Conservation (phyloP, 1,140 invertebrate species). For the Tetramorium alpestre region DNA sequence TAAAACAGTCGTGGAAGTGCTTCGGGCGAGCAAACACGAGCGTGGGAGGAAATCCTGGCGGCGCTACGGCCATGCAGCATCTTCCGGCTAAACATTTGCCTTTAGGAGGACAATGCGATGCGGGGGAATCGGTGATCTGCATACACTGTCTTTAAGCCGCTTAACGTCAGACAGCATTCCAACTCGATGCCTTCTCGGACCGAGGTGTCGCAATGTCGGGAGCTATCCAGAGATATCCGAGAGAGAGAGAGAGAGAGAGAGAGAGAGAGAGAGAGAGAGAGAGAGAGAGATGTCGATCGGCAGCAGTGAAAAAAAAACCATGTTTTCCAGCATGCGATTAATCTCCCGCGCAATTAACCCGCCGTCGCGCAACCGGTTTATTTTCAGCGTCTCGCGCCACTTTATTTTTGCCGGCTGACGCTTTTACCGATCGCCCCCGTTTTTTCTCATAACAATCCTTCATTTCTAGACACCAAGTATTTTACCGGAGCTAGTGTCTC, state of each 20-base stretch:
- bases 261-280: not conserved
- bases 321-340: slow-evolving; percentile 34
- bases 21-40: slow-evolving; percentile 27
- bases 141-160: slow-evolving; percentile 39
- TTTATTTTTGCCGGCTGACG: slow-evolving; percentile 25
- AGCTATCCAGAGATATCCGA: not conserved
- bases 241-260: too few relatives aligned
- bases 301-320: not conserved
- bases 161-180: slow-evolving; percentile 15
- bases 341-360: slow-evolving; percentile 53
- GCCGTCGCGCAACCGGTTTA: slow-evolving; percentile 47
- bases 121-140: slow-evolving; percentile 33
- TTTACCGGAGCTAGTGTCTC: not conserved
- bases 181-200: not conserved
- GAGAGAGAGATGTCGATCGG: not conserved
- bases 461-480: not conserved
- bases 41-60: slow-evolving; percentile 24
- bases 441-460: slow-evolving; percentile 44
- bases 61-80: slow-evolving; percentile 5
- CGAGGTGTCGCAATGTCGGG: not conserved
- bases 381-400: slow-evolving; percentile 29
- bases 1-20: slow-evolving; percentile 48
- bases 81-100: slow-evolving; percentile 49
- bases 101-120: slow-evolving; percentile 34
- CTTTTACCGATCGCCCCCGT: slow-evolving; percentile 29